Percentiles rank a stretch among this genome's conserved stretches.
These are phyloP conservation scores for Drosophila neoperkinsi DNA, from an alignment of 2,888 invertebrate species.

Conservation along the genomic window DNA sequence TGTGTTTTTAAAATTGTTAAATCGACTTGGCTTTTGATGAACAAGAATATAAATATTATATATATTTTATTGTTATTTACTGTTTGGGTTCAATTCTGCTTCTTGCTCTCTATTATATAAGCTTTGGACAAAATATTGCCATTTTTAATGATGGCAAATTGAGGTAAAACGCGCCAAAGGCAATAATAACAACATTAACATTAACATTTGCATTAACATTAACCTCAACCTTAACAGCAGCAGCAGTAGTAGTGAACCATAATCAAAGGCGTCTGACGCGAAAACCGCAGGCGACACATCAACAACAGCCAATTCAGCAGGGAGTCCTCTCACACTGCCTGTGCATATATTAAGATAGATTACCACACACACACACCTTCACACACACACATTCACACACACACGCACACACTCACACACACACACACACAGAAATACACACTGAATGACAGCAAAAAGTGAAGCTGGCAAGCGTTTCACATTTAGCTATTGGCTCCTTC, in stretches of 20 bases:
- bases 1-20: background rate
- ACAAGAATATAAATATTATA: background rate
- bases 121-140: background rate
- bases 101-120: background rate
- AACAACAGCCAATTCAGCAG: conserved; percentile 40
- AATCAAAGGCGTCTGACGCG: conserved; percentile 50
- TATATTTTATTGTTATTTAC: background rate
- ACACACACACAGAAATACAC: conserved; percentile 17
- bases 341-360: conserved; percentile 80
- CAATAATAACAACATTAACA: background rate
- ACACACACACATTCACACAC: conserved; percentile 6
- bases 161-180: conserved; percentile 12
- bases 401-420: background rate
- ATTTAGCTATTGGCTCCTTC: conserved; percentile 29
- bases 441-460: conserved; percentile 51
- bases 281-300: conserved; percentile 61
- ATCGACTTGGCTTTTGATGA: background rate
- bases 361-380: conserved; percentile 56
- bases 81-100: background rate
- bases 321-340: conserved; percentile 26
- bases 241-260: conserved; percentile 30
- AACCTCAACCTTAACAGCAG: conserved; percentile 19
- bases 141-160: conserved; percentile 35
- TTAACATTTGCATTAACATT: background rate
- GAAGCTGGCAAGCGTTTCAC: conserved; percentile 24